phyloP scores from a whole-genome alignment of 2,888 invertebrate genomes.

The Cataglyphis livida region DNA sequence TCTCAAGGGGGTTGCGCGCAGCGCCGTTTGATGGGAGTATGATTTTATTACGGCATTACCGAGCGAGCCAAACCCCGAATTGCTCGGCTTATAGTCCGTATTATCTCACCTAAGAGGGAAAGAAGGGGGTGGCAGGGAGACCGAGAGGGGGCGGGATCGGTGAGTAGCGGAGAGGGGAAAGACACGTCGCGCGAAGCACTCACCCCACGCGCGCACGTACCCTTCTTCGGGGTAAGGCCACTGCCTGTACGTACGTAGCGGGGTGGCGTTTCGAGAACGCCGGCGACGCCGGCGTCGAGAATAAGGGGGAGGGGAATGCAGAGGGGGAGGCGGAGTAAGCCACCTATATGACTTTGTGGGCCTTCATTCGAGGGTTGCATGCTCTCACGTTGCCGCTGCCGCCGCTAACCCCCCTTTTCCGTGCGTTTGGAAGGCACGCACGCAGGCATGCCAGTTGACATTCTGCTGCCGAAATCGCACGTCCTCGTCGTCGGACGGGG shows the following conservation, averaged over 20 bases:
- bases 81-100: constrained; percentile 85
- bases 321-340: constrained; percentile 61
- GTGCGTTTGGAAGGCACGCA: constrained; percentile 64
- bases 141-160: constrained; percentile 48
- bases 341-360: constrained; percentile 79
- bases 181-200: constrained; percentile 57
- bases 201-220: constrained; percentile 54
- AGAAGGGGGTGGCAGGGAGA: constrained; percentile 58
- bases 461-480: constrained; percentile 78
- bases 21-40: constrained; percentile 85
- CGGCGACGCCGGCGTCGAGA: constrained; percentile 39
- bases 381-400: constrained; percentile 76
- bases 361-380: constrained; percentile 81
- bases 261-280: constrained; percentile 71
- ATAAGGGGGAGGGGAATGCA: constrained; percentile 33
- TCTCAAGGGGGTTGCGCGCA: constrained; percentile 79
- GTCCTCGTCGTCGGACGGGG: constrained; percentile 51
- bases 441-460: constrained; percentile 77
- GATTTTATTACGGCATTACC: constrained; percentile 86
- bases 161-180: constrained; percentile 49
- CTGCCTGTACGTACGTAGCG: constrained; percentile 65
- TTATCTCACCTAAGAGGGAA: constrained; percentile 82
- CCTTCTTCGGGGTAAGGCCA: constrained; percentile 58
- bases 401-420: constrained; percentile 65
- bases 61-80: constrained; percentile 84